Base-by-base conservation (phyloP, 2,113 vertebrate genomes). In the Microtus oregoni region DNA sequence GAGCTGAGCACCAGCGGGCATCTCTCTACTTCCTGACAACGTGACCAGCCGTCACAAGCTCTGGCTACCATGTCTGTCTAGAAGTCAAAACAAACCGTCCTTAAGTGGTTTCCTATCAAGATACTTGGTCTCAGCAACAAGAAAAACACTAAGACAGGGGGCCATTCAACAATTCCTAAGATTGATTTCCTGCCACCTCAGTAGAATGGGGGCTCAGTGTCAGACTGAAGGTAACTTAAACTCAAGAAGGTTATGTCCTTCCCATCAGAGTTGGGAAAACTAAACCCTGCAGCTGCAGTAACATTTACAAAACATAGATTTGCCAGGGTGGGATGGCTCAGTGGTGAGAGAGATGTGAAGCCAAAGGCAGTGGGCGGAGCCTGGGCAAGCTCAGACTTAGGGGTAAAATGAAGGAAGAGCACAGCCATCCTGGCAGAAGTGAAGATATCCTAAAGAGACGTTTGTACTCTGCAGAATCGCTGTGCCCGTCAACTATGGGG, bases 171-270 rank as follows among this genome's bases (percentile, higher is more conserved):
- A 41, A 35, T 50, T 75, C 26, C 70, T 9, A 81, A 79, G 38
- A 70, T 58, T 81, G 22, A 75, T 79, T 92, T 75, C 61, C 88
- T 94, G 13, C 35, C 70, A 86, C 65, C 30, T 92, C 76, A 41
- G 68, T 32, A 79, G 70, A 94, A 88, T 61, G 12, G 41, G 30
- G 44, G 11, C 35, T 63, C 72, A 5, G 1, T n/a, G 44, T 79
- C 58, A 87, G 87, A 79, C 6, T 82, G 72, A 90, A 90, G 19
- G 15, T 88, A 22, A 73, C 89, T 85, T 89, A 82, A 77, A 91
- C 28, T 76, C 38, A 85, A 76, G 55, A 96, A 88, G 67, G 68
- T 47, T 58, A 35, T 32, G 89, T 82, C 26, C 75, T 82, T 94
- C 85, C 73, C 58, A 22, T 50, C 38, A 65, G 24, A 72, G 58